These are phyloP conservation scores for Crotalus viridis DNA, from an alignment of 2,113 vertebrate species.

Conservation along the genomic window DNA sequence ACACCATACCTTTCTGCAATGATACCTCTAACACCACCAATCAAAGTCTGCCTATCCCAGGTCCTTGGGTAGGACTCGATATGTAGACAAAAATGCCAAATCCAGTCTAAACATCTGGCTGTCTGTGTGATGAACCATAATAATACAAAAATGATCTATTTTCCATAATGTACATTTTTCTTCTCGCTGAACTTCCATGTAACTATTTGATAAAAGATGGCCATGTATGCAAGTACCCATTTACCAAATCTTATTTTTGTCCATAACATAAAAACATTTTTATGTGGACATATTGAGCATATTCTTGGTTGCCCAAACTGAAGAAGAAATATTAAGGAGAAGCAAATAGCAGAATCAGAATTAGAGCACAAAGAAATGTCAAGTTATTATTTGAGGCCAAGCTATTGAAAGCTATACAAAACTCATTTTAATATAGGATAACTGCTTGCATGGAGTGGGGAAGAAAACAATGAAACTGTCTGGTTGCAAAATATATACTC, in stretches of 20 bases:
- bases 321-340: slow-evolving; percentile 2
- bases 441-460: neutral
- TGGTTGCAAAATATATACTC: neutral
- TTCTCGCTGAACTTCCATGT: neutral
- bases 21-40: neutral
- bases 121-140: neutral
- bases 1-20: neutral
- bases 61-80: neutral
- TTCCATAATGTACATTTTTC: neutral
- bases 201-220: neutral
- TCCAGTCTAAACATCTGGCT: neutral
- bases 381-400: neutral
- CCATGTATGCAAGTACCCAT: neutral
- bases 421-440: slow-evolving; percentile 1
- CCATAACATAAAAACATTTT: neutral
- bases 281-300: neutral
- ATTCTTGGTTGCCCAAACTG: neutral
- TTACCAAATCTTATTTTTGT: neutral
- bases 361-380: neutral
- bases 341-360: slow-evolving; percentile 4
- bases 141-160: neutral
- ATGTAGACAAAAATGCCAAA: neutral
- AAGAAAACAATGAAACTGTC: neutral
- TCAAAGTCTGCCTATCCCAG: neutral
- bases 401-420: neutral